Evolutionary conservation across 2,888 invertebrate genomes (phyloP), one percentile per base, ranked within the genome.

Genomic region (Patella depressa): DNA sequence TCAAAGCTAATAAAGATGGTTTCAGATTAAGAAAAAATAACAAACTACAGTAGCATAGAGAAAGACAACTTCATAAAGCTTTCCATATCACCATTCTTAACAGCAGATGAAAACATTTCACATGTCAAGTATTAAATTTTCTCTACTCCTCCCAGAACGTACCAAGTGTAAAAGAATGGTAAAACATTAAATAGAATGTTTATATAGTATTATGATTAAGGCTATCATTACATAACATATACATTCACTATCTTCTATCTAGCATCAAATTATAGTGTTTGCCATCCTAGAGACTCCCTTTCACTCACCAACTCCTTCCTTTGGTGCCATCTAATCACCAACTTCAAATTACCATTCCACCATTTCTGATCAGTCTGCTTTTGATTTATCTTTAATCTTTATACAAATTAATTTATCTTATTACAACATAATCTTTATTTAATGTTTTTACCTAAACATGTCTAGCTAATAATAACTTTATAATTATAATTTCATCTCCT

Each of bases 151-250:
- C 65, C 65, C 65, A 65, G 65, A 65, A 65, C 24, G 65, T 24
- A 65, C 65, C 65, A 65, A 65, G 24, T 19, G 12, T 59, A 45
- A 45, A 45, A 45, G 45, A 45, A 45, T 45, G 45, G 45, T 45
- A 45, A 45, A 45, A 45, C 45, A 45, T 45, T 45, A 45, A 45
- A 45, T 45, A 45, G 45, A 24, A 24, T 65, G 65, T 65, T 65
- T 65, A 65, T 65, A 24, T 65, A 65, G 65, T 65, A 65, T 65
- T 65, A 19, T 24, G 65, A 65, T 65, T 65, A 24, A 24, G 65
- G 65, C 65, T 65, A 65, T 65, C 65, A 65, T 65, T 65, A 65
- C 65, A 65, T 65, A 65, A 65, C 65, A 65, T 65, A 65, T 65
- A 65, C 65, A 65, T 24, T 24, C 65, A 24, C 24, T 65, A 65